Conservation (phyloP, 2,888 invertebrate species). For the Gnatocerus cornutus region DNA sequence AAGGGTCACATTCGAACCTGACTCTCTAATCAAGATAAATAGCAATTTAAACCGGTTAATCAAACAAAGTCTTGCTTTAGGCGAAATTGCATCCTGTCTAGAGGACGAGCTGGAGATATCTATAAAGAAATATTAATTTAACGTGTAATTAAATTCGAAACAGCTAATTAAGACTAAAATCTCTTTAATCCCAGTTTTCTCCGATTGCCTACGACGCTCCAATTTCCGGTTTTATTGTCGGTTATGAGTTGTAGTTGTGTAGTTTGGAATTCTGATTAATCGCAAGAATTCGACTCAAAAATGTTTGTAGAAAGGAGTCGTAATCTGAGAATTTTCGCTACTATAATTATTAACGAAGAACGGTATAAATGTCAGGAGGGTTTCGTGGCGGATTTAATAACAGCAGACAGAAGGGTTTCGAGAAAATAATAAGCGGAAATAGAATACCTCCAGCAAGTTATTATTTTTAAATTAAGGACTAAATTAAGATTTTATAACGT, state of each 20-base stretch:
- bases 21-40: conserved; percentile 57
- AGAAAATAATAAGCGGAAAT: conserved; percentile 16
- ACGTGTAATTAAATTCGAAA: conserved; percentile 22
- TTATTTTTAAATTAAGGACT: conserved; percentile 32
- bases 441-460: conserved; percentile 1
- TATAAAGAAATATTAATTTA: conserved; percentile 31
- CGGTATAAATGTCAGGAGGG: conserved; percentile 1
- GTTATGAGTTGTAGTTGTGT: conserved; percentile 4
- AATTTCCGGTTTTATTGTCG: conserved; percentile 16
- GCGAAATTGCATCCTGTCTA: conserved; percentile 13
- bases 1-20: conserved; percentile 52
- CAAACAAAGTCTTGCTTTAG: conserved; percentile 43
- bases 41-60: conserved; percentile 55
- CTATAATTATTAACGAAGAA: conserved; percentile 11
- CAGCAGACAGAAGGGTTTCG: conserved; percentile 12
- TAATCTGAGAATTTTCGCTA: conserved; percentile 11
- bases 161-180: conserved; percentile 15
- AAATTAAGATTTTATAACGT: background rate
- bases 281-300: too few relatives aligned
- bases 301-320: background rate
- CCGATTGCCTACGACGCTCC: conserved; percentile 14
- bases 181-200: conserved; percentile 8
- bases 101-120: conserved; percentile 2
- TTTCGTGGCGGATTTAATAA: conserved; percentile 27
- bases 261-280: conserved; percentile 5